phyloP scores from a whole-genome alignment of 2,113 vertebrate genomes.

The Physeter macrocephalus region DNA sequence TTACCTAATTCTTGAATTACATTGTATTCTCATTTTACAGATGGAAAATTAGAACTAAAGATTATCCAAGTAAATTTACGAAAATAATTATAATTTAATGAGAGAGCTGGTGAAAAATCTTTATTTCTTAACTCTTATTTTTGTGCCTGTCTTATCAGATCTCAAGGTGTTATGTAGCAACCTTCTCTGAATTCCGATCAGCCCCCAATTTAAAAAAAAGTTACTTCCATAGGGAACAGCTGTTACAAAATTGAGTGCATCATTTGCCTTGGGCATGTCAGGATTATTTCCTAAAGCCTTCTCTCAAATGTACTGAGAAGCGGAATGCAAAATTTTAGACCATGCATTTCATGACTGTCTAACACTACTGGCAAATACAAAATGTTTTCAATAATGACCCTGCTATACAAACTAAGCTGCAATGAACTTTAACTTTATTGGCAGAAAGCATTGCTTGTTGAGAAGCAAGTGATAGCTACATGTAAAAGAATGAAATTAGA shows the following conservation, averaged over 20 bases:
- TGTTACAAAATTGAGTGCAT: not conserved
- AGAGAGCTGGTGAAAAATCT: not conserved
- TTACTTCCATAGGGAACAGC: not conserved
- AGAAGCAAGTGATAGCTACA: not conserved
- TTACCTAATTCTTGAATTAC: not conserved
- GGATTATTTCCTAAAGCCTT: not conserved
- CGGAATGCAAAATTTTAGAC: not conserved
- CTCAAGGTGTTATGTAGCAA: not conserved
- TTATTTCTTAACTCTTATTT: not conserved
- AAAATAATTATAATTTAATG: conserved; percentile 1
- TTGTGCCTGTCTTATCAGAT: not conserved
- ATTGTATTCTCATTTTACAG: not conserved
- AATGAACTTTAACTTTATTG: not conserved
- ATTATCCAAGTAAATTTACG: not conserved
- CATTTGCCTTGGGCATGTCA: not conserved
- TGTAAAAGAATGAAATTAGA: too few species aligned
- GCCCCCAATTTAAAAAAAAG: not conserved
- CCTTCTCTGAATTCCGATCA: not conserved
- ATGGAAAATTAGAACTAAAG: not conserved
- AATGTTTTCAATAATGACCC: not conserved
- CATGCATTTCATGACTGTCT: not conserved
- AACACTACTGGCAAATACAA: not conserved
- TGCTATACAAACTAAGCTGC: not conserved
- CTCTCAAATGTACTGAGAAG: not conserved
- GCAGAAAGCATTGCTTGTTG: not conserved